A percentile compares a stretch with the other conserved stretches of the same genome.
phyloP scores from a whole-genome alignment of 1,140 invertebrate species.

The Acyrthosiphon pisum region DNA sequence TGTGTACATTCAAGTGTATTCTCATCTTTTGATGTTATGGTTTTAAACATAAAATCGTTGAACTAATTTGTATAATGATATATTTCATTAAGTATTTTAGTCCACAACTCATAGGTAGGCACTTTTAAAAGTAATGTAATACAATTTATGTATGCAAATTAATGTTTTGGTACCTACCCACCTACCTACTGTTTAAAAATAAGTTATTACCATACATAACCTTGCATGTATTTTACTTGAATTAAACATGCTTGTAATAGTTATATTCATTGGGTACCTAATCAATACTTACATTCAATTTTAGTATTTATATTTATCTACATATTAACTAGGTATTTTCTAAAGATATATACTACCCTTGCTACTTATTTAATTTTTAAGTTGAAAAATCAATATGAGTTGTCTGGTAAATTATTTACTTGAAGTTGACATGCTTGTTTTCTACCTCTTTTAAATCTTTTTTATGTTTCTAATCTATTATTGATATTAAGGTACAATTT shows the following conservation, averaged over 20 bases:
- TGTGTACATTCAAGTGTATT: too few relatives aligned
- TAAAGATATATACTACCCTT: neutral
- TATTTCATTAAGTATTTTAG: neutral
- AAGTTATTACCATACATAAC: too few relatives aligned
- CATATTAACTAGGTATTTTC: neutral
- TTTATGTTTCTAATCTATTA: neutral
- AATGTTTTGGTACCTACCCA: too few relatives aligned
- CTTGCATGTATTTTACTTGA: too few relatives aligned
- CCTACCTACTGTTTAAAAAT: too few relatives aligned
- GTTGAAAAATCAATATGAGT: neutral
- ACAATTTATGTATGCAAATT: neutral
- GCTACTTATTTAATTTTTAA: neutral
- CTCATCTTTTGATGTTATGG: neutral
- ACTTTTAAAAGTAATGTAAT: neutral
- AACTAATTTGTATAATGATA: too few relatives aligned
- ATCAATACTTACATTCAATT: neutral
- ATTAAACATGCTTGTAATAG: neutral
- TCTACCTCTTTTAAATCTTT: neutral
- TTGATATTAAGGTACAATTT: neutral
- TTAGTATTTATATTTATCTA: neutral
- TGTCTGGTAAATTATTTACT: neutral
- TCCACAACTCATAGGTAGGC: neutral
- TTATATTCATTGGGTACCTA: neutral
- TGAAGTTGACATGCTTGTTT: neutral
- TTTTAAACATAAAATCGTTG: neutral